Base-by-base conservation (phyloP, 1,140 invertebrate genomes). In the Babylonia areolata region DNA sequence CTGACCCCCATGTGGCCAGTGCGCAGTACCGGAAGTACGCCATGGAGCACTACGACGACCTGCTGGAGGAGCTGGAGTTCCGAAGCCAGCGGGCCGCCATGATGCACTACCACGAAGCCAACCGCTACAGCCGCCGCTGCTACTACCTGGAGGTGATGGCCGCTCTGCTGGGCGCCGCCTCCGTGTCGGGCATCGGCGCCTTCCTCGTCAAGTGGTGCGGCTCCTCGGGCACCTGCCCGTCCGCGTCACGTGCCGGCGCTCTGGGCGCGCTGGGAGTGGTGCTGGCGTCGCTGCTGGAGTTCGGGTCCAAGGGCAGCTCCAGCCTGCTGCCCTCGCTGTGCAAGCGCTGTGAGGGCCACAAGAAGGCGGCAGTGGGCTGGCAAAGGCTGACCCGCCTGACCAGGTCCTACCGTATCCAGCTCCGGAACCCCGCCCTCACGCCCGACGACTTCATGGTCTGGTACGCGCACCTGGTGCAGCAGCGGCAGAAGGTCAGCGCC, bases 21-120 rank as follows among this genome's bases (percentile, higher is more conserved):
- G 33, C n/a, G 11, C n/a, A 20, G 6, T 73, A 35, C 39, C 31
- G 77, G 40, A 9, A 17, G 17, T 46, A 40, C 15, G 81, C 81
- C 51, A 71, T n/a, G 58, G 81, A 69, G 40, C 31, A 82, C 9
- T 82, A 82, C 37, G 81, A 82, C 58, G 54, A 69, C 37, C 81
- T 82, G 9, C 71, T 82, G 20, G 54, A 82, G 28, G 54, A 82
- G 33, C 23, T 82, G 31, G 81, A 82, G 37, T 82, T 82, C 58
- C 81, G 58, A 2, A 35, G 42, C 15, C 54, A 69, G 58, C 81
- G 58, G n/a, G 81, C 81, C 51, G 81, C 81, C 81, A 40, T 82
- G 31, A 82, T 82, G 81, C 81, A 82, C 35, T 82, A 82, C 58
- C 58, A 82, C 81, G 81, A 82, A 28, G 81, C 81, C 81, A 82